Conservation (phyloP, 2,888 invertebrate species). For the Acrobasis repandana region DNA sequence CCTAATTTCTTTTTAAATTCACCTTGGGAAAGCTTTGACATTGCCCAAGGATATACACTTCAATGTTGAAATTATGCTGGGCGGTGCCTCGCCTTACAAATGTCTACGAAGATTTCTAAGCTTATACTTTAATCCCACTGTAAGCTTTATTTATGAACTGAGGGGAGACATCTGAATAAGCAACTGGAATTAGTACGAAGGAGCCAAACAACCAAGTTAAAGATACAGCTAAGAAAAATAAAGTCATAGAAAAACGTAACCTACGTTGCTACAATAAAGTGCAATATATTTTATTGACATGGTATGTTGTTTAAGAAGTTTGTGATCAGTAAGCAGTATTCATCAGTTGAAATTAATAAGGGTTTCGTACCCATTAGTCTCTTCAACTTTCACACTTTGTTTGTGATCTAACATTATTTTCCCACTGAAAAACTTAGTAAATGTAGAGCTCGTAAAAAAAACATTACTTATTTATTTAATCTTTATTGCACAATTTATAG, state of each 20-base stretch:
- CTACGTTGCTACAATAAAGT: conserved; percentile 16
- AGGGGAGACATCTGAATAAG: conserved; percentile 64
- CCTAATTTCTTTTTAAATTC: conserved; percentile 13
- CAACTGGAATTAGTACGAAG: conserved; percentile 55
- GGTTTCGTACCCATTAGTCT: not conserved
- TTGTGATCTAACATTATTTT: too few relatives aligned
- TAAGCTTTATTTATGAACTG: conserved; percentile 65
- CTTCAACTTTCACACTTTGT: too few relatives aligned
- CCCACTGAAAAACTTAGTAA: too few relatives aligned
- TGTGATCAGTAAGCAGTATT: conserved; percentile 42
- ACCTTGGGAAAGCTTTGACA: conserved; percentile 3
- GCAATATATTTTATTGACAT: not conserved
- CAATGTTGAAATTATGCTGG: conserved; percentile 20
- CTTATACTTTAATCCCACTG: conserved; percentile 49
- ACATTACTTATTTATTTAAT: too few relatives aligned
- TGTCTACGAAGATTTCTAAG: conserved; percentile 38
- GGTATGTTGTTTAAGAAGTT: conserved; percentile 24
- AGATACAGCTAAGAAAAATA: not conserved
- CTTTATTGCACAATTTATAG: too few relatives aligned
- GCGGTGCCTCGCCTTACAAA: conserved; percentile 26
- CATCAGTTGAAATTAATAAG: conserved; percentile 49
- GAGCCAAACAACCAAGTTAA: conserved; percentile 37
- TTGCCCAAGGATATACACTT: conserved; percentile 14
- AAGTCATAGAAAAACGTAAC: conserved; percentile 23
- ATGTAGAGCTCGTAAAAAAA: too few relatives aligned